Base-by-base conservation (phyloP, 2,113 vertebrate species). In the Lophura nycthemera region DNA sequence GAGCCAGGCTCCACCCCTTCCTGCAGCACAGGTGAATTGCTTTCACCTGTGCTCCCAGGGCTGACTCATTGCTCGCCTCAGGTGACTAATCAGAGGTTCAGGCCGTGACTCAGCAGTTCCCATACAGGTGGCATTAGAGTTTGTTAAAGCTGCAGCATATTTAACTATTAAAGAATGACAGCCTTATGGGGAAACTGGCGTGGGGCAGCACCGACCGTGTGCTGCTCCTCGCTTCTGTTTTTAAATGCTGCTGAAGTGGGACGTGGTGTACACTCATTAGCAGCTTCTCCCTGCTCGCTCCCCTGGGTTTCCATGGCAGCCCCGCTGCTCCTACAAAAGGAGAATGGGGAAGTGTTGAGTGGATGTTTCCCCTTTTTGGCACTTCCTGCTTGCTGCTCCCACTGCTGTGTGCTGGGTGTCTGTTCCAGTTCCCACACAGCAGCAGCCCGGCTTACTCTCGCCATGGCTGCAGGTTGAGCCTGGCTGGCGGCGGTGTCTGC, bases 271-370 rank as follows among this genome's bases (percentile, higher is more conserved):
- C 69, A 75, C 89, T 66, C 64, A 57, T 86, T 91, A 94, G 85
- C 85, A 78, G 73, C 91, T 94, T 75, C 65, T 80, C 40, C 63
- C 61, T 36, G 34, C 75, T 36, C 30, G 25, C 78, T 72, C 42
- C 57, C 38, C 50, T 52, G 0, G 0, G 83, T 95, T 97, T 85
- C 95, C 88, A 91, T 96, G 95, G n/a, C 94, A 89, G 89, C 72
- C 4, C 21, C 13, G 21, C 54, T 80, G 73, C 59, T 83, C 5
- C 11, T 25, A 17, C n/a, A 0, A 0, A 72, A 70, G 67, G n/a
- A 86, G 70, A 86, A 57, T 3, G 34, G 91, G 83, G 84, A 92
- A 92, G 72, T 75, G 43, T 60, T 47, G 34, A 63, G 50, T 72
- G 83, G 86, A 85, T 17, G 11, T 84, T 89, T 96, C 82, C 86